Base-by-base conservation (phyloP, 2,797 vertebrate genomes). In the Mastacembelus armatus region DNA sequence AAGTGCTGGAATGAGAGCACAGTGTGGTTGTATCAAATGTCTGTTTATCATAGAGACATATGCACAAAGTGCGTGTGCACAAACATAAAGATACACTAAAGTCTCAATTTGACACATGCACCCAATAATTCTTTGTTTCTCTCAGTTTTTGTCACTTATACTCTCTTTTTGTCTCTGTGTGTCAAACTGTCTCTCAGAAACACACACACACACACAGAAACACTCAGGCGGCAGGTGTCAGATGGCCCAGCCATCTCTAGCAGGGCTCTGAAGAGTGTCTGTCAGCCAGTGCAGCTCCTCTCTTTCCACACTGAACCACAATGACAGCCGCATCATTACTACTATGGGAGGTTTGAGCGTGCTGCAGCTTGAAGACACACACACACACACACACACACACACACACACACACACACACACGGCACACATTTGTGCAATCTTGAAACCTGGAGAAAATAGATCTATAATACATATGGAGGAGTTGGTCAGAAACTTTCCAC, bases 291-390 rank as follows among this genome's bases (percentile, higher is more conserved):
- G 60, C 14, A 39, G 39, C 49, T 68, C 45, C 7, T 71, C 65
- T 68, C 11, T 50, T 24, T 80, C 61, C 35, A 66, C 27, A 32
- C 32, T 54, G 67, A 88, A 78, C 29, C 32, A 43, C 35, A 73
- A 48, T 74, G 76, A 81, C 80, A 79, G 71, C 67, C 16, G 10
- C 71, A 67, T 85, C 77, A 82, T 77, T 79, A 75, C 74, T 22
- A 32, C 51, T 33, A 32, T 55, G 33, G 18, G 12, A 45, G 24
- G 38, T 48, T 18, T 32, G 55, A n/a, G 35, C 11, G 24, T 5
- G n/a, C 7, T 2, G 9, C 2, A 0, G 19, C 29, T 57, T 51
- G 36, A 58, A 51, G 39, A 48, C 1, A 11, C 11, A 2, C 33
- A 12, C 38, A 42, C 33, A 15, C 15, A 39, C 10, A 15, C 15